Conservation (phyloP, 2,888 invertebrate genomes). For the Lasioglossum zephyrum region DNA sequence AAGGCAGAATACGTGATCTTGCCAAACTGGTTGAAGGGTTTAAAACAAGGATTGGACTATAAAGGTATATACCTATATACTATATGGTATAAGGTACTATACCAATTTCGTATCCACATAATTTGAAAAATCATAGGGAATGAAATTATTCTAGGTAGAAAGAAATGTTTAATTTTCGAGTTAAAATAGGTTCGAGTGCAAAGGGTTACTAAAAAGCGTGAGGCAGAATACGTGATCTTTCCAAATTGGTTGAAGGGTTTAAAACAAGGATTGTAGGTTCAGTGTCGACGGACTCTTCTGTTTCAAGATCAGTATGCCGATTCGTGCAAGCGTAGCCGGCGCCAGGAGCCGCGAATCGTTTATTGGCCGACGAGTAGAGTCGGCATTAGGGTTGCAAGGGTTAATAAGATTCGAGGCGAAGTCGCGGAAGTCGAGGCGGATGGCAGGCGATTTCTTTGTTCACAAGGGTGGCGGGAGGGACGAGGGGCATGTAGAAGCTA, state of each 20-base stretch:
- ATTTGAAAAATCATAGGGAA: no score
- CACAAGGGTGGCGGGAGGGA: neutral
- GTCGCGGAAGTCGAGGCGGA: slow-evolving; percentile 29
- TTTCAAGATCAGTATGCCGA: neutral
- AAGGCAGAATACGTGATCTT: no score
- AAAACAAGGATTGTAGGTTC: neutral
- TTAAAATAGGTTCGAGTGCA: no score
- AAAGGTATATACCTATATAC: no score
- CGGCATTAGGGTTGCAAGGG: slow-evolving; percentile 3
- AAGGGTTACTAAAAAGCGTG: no score
- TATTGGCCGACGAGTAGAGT: slow-evolving; percentile 6
- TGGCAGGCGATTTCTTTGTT: slow-evolving; percentile 29
- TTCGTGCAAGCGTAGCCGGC: neutral
- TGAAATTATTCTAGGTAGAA: no score
- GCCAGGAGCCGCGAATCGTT: slow-evolving; percentile 8
- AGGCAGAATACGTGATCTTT: no score
- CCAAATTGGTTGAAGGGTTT: neutral
- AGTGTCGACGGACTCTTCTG: neutral
- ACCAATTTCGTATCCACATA: no score
- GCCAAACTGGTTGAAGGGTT: neutral
- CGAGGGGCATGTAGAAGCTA: slow-evolving; percentile 8
- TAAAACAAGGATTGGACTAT: neutral
- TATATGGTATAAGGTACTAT: no score
- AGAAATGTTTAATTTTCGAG: no score
- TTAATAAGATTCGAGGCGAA: slow-evolving; percentile 5